These are phyloP conservation scores for Standfussiana lucernea DNA, from an alignment of 2,888 invertebrate genomes.

Conservation along the genomic window DNA sequence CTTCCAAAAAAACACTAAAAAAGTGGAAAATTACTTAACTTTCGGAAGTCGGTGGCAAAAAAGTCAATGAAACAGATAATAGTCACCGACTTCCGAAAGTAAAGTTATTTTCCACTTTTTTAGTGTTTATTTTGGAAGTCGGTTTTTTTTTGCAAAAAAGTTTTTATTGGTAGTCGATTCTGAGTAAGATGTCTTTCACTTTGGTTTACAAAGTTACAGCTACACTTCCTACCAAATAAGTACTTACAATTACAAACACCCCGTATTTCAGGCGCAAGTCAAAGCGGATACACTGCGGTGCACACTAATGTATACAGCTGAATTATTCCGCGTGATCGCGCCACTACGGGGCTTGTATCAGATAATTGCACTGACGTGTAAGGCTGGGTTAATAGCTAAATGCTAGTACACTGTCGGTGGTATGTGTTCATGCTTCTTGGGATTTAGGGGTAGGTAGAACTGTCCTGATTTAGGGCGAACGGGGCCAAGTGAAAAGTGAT, in stretches of 20 bases:
- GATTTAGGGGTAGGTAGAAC: slow-evolving; percentile 8
- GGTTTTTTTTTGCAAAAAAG: too few species aligned
- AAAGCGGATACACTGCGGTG: slow-evolving; percentile 46
- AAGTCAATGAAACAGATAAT: too few species aligned
- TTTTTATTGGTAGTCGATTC: too few species aligned
- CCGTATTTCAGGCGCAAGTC: slow-evolving; percentile 28
- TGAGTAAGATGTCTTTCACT: too few species aligned
- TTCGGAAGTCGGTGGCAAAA: too few species aligned
- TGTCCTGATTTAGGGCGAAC: neutral
- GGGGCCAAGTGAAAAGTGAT: too few species aligned
- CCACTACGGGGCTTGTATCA: slow-evolving; percentile 51
- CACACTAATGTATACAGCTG: slow-evolving; percentile 46
- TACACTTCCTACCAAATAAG: neutral
- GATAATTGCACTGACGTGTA: slow-evolving; percentile 68
- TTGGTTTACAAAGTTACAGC: neutral
- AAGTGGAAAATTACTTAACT: too few species aligned
- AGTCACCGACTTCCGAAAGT: too few species aligned
- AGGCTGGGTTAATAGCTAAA: slow-evolving; percentile 21
- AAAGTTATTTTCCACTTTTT: too few species aligned
- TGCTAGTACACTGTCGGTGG: slow-evolving; percentile 18
- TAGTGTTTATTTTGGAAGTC: too few species aligned
- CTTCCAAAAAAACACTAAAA: too few species aligned
- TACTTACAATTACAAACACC: neutral
- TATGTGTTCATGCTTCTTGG: slow-evolving; percentile 14
- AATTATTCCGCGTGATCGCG: slow-evolving; percentile 55